Base-by-base conservation (phyloP, 2,888 invertebrate species). In the Drosophila vallismaia region DNA sequence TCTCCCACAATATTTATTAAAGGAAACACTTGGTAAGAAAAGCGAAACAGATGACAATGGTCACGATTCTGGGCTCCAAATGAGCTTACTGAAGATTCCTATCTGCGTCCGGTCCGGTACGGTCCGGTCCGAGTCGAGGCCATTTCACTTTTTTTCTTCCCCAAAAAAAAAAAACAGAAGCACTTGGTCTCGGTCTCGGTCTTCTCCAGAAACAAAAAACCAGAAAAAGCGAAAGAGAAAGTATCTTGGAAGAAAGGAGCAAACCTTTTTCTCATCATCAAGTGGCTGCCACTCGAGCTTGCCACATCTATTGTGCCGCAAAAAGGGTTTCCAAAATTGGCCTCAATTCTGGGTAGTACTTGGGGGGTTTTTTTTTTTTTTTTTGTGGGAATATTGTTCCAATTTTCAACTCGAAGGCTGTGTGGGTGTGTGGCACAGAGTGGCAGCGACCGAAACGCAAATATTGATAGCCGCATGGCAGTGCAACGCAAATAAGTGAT, bases 401-500 rank as follows among this genome's bases (percentile, higher is more conserved):
- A 5, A 5, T 28, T 28, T 28, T 28, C 28, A 28, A 28, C 28
- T 28, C 6, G 6, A 28, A 36, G n/a, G n/a, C 12, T 36, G n/a
- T 36, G 19, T 28, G 42, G 42, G n/a, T 12, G 48, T 0, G 14
- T 24, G 45, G 40, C 6, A 8, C 9, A 7, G 53, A 33, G 67
- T 29, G 24, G 55, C 8, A 36, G 28, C 12, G 67, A 51, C 7
- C 26, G 26, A 9, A 76, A 70, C 71, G 75, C 74, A 82, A 84
- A 82, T 81, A 82, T 75, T 66, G 73, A 49, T 63, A 70, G 76
- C 71, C 74, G 58, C 75, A 64, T 58, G 75, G 63, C 77, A 73
- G 67, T 55, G 71, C 19, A 46, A 46, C 69, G 68, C 71, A 78
- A 81, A 81, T 76, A 81, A 74, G 53, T 75, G 71, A 81, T 81